Conservation (phyloP, 2,797 vertebrate species). For the Acanthiza pusilla region DNA sequence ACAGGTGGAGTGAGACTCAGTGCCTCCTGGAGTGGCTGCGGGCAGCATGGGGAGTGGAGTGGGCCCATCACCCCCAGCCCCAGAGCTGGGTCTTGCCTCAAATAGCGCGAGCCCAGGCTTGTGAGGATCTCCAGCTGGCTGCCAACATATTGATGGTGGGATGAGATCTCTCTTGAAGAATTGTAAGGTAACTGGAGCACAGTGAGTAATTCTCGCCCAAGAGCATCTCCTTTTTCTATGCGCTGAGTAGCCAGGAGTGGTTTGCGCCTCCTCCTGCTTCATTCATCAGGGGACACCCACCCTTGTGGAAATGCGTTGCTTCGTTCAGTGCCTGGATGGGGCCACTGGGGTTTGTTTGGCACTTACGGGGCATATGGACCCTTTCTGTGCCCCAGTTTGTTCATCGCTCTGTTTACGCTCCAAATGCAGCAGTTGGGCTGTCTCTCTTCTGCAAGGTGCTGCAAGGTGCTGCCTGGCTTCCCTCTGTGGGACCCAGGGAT, state of each 20-base stretch:
- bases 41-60: neutral
- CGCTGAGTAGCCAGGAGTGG: neutral
- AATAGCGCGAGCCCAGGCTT: neutral
- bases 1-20: rapidly evolving
- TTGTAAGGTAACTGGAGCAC: constrained; percentile 52
- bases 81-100: neutral
- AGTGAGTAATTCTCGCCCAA: constrained; percentile 27
- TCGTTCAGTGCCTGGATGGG: neutral
- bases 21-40: rapidly evolving
- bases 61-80: neutral
- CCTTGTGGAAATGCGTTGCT: neutral
- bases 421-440: rapidly evolving
- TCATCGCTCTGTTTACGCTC: rapidly evolving
- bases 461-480: rapidly evolving
- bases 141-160: constrained; percentile 48
- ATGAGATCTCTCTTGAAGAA: constrained; percentile 11
- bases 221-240: neutral
- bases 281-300: neutral
- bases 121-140: constrained; percentile 53
- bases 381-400: neutral
- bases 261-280: neutral
- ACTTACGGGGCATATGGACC: rapidly evolving
- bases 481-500: neutral
- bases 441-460: neutral
- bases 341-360: neutral